These are phyloP conservation scores for Pachydiplax longipennis DNA, from an alignment of 2,888 invertebrate species.

Conservation along the genomic window DNA sequence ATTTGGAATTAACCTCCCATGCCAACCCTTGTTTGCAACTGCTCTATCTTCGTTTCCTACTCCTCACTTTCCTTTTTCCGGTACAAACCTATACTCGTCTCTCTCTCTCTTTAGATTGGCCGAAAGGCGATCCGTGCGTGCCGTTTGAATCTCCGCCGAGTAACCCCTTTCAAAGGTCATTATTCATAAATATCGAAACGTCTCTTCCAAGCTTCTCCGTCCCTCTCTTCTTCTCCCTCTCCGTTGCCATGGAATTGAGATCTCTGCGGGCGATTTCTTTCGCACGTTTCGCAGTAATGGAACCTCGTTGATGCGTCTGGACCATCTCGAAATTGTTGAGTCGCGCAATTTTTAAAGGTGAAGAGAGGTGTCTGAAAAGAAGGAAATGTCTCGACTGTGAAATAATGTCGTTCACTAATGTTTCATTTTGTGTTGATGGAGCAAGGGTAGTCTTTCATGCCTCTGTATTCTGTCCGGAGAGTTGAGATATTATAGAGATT, in stretches of 20 bases:
- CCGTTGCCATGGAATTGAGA: background rate
- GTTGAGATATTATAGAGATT: too few relatives aligned
- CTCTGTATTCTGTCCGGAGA: too few relatives aligned
- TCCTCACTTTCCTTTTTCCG: background rate
- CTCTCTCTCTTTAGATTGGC: background rate
- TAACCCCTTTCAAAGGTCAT: slow-evolving; percentile 31
- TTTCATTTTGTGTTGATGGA: too few relatives aligned
- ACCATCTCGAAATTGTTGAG: background rate
- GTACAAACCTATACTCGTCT: background rate
- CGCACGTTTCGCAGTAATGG: background rate
- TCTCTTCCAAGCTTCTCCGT: slow-evolving; percentile 7
- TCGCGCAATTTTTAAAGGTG: background rate
- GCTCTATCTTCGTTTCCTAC: background rate
- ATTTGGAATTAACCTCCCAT: too few relatives aligned
- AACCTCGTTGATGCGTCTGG: background rate
- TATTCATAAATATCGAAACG: slow-evolving; percentile 38
- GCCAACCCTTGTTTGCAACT: background rate
- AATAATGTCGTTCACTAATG: too few relatives aligned
- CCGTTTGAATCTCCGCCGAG: slow-evolving; percentile 34
- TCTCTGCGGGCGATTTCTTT: slow-evolving; percentile 24
- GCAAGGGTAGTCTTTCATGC: too few relatives aligned
- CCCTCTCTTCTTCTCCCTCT: background rate
- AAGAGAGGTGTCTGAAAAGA: too few relatives aligned
- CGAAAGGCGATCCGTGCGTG: slow-evolving; percentile 39
- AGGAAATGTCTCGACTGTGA: too few relatives aligned